Percentiles rank a stretch among this genome's conserved stretches.
These are phyloP conservation scores for Hedychridium roseum DNA, from an alignment of 2,888 invertebrate species.

Conservation along the genomic window DNA sequence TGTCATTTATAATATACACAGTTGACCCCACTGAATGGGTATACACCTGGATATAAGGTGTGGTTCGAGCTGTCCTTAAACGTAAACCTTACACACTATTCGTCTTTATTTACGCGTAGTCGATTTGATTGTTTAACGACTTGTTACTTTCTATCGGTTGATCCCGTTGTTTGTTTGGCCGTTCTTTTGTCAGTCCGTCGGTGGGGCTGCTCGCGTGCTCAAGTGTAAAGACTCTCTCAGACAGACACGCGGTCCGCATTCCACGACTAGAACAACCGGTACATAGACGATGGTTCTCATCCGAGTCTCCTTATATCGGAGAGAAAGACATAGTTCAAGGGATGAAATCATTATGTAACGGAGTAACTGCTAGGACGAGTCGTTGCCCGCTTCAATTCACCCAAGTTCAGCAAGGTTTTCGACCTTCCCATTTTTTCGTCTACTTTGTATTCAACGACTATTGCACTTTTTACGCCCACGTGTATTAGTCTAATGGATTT, in stretches of 20 bases:
- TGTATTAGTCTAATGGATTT: neutral
- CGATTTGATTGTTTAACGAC: no score
- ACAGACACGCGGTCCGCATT: slow-evolving; percentile 57
- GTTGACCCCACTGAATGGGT: no score
- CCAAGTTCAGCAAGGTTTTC: slow-evolving; percentile 39
- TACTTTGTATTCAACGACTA: no score
- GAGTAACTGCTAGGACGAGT: slow-evolving; percentile 25
- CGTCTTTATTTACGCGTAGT: no score
- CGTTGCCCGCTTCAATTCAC: slow-evolving; percentile 41
- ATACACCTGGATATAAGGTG: no score
- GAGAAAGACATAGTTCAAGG: slow-evolving; percentile 13
- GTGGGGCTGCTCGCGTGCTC: neutral
- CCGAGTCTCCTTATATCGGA: slow-evolving; percentile 9
- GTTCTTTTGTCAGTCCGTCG: no score
- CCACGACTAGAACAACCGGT: slow-evolving; percentile 64
- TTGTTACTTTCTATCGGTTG: no score
- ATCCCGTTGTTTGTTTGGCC: no score
- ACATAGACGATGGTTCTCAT: slow-evolving; percentile 61
- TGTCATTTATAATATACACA: no score
- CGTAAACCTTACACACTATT: no score
- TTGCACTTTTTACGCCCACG: no score
- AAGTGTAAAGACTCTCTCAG: slow-evolving; percentile 33
- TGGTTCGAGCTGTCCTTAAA: no score
- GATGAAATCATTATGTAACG: slow-evolving; percentile 46
- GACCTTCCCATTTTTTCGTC: slow-evolving; percentile 14